Base-by-base conservation (phyloP, 2,113 vertebrate genomes). In the Tragelaphus buxtoni region DNA sequence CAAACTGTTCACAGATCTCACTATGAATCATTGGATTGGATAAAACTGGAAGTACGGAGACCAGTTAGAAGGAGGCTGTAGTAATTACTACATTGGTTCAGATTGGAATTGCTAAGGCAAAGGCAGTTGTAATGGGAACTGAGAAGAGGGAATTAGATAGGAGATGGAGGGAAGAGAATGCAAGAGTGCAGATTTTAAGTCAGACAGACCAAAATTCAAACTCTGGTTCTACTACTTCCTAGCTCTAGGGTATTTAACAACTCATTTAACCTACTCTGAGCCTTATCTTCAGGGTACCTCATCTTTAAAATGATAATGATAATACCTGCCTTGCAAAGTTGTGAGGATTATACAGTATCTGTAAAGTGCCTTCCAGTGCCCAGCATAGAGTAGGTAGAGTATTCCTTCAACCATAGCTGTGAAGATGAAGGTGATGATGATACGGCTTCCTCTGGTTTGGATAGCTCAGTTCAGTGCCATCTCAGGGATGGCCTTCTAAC, bases 261-360 rank as follows among this genome's bases (percentile, higher is more conserved):
- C 20, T 96, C 56, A 55, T n/a, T 88, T 95, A 79, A 81, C 42
- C 30, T 16, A 82, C 26, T 95, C 92, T 96, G 63, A 82, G 11
- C n/a, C 22, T 72, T 81, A 77, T 61, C 65, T 93, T 92, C 82
- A 85, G 85, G 82, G 16, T 82, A 63, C 39, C 32, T 94, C 42
- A 77, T 56, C 87, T 93, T 97, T 96, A 89, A 96, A 61, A 76
- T 91, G 24, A 63, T 88, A 96, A 82, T 82, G 28, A 61, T 87
- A 81, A 49, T 87, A 45, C 30, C 49, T 72, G 24, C 20, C 45
- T 94, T 96, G 61, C 60, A 92, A 88, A 61, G 39, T 87, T 90
- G 9, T 65, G 60, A 47, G 85, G 45, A 61, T 49, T 77, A 55
- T 47, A 7, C 18, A 82, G 0, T 84, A n/a, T 58, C 60, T 90